Conservation (phyloP, 2,113 vertebrate genomes). For the Semicossyphus pulcher region DNA sequence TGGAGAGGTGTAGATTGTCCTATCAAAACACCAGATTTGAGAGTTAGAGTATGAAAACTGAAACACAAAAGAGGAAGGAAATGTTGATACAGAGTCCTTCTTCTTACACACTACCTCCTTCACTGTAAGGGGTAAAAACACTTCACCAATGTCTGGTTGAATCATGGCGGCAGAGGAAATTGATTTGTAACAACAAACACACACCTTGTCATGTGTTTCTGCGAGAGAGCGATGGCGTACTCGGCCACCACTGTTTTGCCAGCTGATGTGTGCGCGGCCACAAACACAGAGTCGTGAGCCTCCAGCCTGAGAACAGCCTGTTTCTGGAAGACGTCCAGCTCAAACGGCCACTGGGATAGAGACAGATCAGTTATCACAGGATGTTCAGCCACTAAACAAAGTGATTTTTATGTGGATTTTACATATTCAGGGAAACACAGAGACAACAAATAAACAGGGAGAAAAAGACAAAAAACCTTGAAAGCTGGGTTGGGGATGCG, state of each 20-base stretch:
- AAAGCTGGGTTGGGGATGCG: slow-evolving; percentile 92
- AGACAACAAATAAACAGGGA: not conserved
- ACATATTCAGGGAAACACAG: not conserved
- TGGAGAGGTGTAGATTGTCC: slow-evolving; percentile 93
- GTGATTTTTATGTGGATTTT: not conserved
- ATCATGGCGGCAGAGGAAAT: not conserved
- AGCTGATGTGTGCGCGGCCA: slow-evolving; percentile 92
- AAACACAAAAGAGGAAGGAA: not conserved
- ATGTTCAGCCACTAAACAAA: not conserved
- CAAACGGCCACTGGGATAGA: slow-evolving; percentile 88
- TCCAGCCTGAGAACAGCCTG: slow-evolving; percentile 91
- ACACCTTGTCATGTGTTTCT: slow-evolving; percentile 95
- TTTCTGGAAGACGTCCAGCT: slow-evolving; percentile 93
- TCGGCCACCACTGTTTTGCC: slow-evolving; percentile 95
- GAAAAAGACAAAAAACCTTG: slow-evolving; percentile 46
- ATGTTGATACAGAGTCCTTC: not conserved
- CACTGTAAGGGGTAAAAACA: too few species aligned
- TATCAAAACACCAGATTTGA: slow-evolving; percentile 56
- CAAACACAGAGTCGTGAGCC: slow-evolving; percentile 89
- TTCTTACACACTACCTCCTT: too few species aligned
- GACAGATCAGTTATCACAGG: not conserved
- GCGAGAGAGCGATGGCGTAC: slow-evolving; percentile 92
- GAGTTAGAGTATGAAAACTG: not conserved
- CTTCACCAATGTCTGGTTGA: too few species aligned
- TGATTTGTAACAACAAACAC: slow-evolving; percentile 1